Conservation (phyloP, 1,140 invertebrate genomes). For the Triops cancriformis region DNA sequence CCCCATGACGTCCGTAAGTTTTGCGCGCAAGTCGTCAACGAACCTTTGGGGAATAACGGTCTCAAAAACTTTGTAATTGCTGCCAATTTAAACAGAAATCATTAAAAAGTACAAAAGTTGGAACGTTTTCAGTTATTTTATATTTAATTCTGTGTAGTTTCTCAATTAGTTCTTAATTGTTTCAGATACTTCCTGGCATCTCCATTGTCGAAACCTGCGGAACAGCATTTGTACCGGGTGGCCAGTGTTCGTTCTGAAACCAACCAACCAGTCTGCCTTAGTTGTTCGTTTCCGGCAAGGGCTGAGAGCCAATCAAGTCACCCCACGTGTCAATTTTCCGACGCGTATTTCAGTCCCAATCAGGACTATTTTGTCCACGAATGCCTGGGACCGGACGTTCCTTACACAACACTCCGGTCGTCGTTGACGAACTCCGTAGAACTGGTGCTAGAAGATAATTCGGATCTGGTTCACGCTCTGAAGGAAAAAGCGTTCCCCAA, state of each 20-base stretch:
- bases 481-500: conserved; percentile 25
- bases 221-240: conserved; percentile 65
- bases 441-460: conserved; percentile 12
- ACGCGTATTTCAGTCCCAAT: conserved; percentile 33
- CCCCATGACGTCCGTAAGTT: too few species aligned
- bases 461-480: conserved; percentile 9
- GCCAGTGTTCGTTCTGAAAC: conserved; percentile 37
- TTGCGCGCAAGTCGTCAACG: too few species aligned
- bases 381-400: conserved; percentile 60
- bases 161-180: conserved; percentile 15
- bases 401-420: conserved; percentile 34
- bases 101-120: too few species aligned
- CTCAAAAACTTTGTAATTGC: too few species aligned
- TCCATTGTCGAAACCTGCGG: conserved; percentile 52
- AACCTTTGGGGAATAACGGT: too few species aligned
- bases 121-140: too few species aligned
- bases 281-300: conserved; percentile 37
- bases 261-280: conserved; percentile 42
- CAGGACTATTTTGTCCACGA: conserved; percentile 50
- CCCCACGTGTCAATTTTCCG: conserved; percentile 20
- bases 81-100: too few species aligned
- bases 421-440: conserved; percentile 42
- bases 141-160: too few species aligned
- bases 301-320: conserved; percentile 16
- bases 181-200: conserved; percentile 61